Conservation (phyloP, 2,113 vertebrate genomes). For the Ranitomeya variabilis region DNA sequence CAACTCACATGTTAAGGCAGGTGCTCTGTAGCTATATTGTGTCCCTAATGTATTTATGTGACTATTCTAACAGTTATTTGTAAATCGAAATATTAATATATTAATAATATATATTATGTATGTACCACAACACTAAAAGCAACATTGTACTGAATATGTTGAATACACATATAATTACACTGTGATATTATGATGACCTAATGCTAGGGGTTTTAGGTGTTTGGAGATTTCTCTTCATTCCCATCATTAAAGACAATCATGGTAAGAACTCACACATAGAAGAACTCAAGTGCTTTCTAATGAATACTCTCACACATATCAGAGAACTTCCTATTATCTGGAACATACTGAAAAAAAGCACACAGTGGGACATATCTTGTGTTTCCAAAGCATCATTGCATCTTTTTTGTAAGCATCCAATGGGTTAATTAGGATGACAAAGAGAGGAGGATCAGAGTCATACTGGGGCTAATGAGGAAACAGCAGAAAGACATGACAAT, state of each 20-base stretch:
- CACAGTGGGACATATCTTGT: constrained; percentile 66
- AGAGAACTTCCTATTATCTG: constrained; percentile 63
- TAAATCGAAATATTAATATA: background rate
- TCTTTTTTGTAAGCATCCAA: constrained; percentile 44
- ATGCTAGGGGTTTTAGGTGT: background rate
- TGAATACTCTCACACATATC: constrained; percentile 54
- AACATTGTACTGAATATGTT: background rate
- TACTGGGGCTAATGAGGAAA: constrained; percentile 73
- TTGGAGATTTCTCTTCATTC: background rate
- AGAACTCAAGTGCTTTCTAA: background rate
- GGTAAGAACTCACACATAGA: background rate
- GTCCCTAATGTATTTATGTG: background rate
- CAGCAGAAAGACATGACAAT: constrained; percentile 73
- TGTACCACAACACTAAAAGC: background rate
- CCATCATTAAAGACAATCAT: constrained; percentile 7
- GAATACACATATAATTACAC: background rate
- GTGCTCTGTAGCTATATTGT: background rate
- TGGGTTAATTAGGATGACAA: constrained; percentile 74
- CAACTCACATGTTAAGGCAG: background rate
- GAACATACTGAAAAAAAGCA: constrained; percentile 66
- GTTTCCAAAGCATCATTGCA: constrained; percentile 74
- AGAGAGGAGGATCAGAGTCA: constrained; percentile 73
- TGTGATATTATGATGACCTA: background rate
- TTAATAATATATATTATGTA: background rate
- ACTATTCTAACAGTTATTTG: background rate